These are phyloP conservation scores for Lanius ludovicianus DNA, from an alignment of 2,113 vertebrate genomes.

Conservation along the genomic window DNA sequence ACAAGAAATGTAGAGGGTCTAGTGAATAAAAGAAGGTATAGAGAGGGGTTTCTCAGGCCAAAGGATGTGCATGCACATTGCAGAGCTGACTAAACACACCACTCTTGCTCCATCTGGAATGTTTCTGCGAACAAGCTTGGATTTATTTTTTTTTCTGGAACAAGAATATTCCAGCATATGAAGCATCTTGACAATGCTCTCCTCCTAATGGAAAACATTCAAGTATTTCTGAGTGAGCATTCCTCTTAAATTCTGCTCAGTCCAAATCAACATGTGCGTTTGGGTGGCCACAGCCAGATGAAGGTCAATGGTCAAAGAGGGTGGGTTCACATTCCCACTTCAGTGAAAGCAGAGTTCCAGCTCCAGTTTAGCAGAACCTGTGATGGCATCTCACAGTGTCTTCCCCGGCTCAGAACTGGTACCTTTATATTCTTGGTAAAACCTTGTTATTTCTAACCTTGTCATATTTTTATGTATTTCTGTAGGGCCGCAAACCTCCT, in stretches of 20 bases:
- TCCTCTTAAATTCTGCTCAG: not conserved
- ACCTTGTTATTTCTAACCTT: not conserved
- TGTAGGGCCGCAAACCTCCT: not conserved
- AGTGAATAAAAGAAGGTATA: not conserved
- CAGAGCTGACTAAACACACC: not conserved
- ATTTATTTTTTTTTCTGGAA: not conserved
- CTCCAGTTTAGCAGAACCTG: not conserved
- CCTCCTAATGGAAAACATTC: not conserved
- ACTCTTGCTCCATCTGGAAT: not conserved
- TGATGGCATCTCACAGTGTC: not conserved
- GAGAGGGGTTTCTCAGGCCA: not conserved
- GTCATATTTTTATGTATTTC: not conserved
- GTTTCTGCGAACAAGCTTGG: not conserved
- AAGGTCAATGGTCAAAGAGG: not conserved
- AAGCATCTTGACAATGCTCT: slow-evolving; percentile 7
- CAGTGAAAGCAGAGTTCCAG: not conserved
- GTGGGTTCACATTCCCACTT: not conserved
- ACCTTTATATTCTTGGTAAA: not conserved
- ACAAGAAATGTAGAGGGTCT: not conserved
- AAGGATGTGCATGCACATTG: not conserved
- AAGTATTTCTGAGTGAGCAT: not conserved
- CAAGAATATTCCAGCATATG: slow-evolving; percentile 6
- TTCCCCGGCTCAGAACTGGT: not conserved
- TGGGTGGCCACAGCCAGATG: not conserved
- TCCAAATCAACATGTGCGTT: not conserved